Evolutionary conservation across 1,140 invertebrate genomes (phyloP).

Genomic region (Trissolcus basalis): DNA sequence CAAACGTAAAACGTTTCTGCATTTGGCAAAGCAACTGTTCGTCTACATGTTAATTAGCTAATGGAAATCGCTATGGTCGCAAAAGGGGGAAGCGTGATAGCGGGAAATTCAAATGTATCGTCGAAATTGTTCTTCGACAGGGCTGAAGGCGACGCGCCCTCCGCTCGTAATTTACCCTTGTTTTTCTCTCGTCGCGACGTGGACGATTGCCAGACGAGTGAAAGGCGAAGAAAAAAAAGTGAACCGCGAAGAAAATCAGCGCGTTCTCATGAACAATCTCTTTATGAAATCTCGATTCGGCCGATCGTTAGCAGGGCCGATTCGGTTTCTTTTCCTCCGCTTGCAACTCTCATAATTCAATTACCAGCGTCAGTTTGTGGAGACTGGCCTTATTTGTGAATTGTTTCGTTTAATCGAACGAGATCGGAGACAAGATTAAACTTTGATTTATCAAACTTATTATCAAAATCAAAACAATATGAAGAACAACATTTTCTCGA

Average conservation of each 20-base stretch:
- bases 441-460: background rate
- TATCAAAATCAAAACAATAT: too few species aligned
- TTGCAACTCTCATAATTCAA: conserved; percentile 73
- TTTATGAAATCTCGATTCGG: conserved; percentile 30
- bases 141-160: conserved; percentile 57
- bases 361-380: conserved; percentile 55
- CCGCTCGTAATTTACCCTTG: conserved; percentile 74
- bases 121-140: conserved; percentile 66
- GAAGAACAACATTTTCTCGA: too few species aligned
- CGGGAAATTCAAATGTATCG: conserved; percentile 75
- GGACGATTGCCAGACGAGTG: conserved; percentile 20
- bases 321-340: conserved; percentile 72
- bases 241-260: conserved; percentile 15
- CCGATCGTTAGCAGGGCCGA: conserved; percentile 64
- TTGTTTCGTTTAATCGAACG: conserved; percentile 69
- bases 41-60: conserved; percentile 71
- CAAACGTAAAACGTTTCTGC: conserved; percentile 19
- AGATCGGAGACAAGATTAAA: conserved; percentile 2
- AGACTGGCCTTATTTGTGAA: conserved; percentile 63
- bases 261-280: conserved; percentile 67
- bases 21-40: conserved; percentile 26
- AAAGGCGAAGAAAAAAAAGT: conserved; percentile 10
- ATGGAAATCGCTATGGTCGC: conserved; percentile 67
- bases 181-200: conserved; percentile 65
- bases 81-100: conserved; percentile 57